These are phyloP conservation scores for Zaprionus taronus DNA, from an alignment of 1,140 invertebrate genomes.

Conservation along the genomic window DNA sequence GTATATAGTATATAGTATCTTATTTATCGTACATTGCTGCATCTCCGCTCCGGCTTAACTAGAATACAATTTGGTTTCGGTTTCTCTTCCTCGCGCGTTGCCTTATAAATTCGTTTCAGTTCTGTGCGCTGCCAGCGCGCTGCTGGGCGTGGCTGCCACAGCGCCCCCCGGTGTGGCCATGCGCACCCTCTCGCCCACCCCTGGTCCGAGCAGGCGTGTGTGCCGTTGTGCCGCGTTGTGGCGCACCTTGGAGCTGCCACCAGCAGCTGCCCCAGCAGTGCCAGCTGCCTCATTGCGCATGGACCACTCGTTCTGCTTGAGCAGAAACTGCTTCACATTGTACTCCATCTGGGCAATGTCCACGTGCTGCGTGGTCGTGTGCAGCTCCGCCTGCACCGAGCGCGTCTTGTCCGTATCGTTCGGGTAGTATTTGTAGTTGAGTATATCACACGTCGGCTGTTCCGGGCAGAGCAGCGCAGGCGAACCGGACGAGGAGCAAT, in stretches of 20 bases:
- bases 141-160: conserved; percentile 60
- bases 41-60: conserved; percentile 57
- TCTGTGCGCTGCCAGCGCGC: conserved; percentile 72
- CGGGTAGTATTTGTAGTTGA: conserved; percentile 83
- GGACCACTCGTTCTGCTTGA: conserved; percentile 87
- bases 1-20: conserved; percentile 47
- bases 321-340: conserved; percentile 87
- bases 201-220: conserved; percentile 69
- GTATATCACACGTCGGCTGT: conserved; percentile 84
- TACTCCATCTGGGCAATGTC: conserved; percentile 87
- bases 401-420: conserved; percentile 79
- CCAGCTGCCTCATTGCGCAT: conserved; percentile 61
- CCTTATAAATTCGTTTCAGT: conserved; percentile 85
- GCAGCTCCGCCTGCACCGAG: conserved; percentile 77
- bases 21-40: conserved; percentile 4
- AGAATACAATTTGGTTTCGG: conserved; percentile 78
- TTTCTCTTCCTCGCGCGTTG: not conserved
- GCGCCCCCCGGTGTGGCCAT: conserved; percentile 66
- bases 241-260: not conserved
- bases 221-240: conserved; percentile 50
- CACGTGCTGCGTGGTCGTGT: conserved; percentile 78
- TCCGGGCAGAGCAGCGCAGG: conserved; percentile 68
- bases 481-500: conserved; percentile 53
- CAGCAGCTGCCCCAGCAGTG: not conserved
- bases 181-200: conserved; percentile 71